Base-by-base conservation (phyloP, 2,888 invertebrate genomes). In the Helleia helle region DNA sequence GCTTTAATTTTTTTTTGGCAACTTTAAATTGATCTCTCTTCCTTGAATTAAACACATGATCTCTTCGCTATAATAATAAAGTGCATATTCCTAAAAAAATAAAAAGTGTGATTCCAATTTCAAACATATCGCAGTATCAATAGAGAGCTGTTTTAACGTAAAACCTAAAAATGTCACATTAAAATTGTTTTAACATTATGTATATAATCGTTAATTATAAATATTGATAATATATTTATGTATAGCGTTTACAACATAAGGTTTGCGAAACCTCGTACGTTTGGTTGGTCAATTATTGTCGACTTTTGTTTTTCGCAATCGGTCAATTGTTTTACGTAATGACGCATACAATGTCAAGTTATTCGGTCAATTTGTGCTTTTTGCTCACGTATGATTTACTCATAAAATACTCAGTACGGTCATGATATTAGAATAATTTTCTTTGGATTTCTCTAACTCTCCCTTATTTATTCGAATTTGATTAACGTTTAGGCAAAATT, bases 401-500 rank as follows among this genome's bases (percentile, higher is more conserved):
- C 74, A 73, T 49, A 60, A 63, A 81, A 83, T 84, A 83, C 83
- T 84, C 83, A 84, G 80, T 72, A 63, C 70, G 66, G 65, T 75
- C 75, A 73, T 79, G 77, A 79, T 79, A 79, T 79, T 81, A 79
- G 73, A 69, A 65, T 30, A 25, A 31, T 30, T 39, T n/a, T n/a
- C n/a, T n/a, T 39, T 14, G 30, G 25, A 25, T 15, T 40, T 40
- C 39, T 25, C 14, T 8, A 9, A 11, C 12, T 25, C n/a, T 39
- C 9, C 24, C 15, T 17, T 40, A 28, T 36, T 36, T 36, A 27
- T 40, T 31, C 31, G 24, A 17, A 30, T 27, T 38, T 36, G 13
- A 13, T 24, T 24, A 31, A 25, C 24, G 14, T 24, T 17, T 11
- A 17, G 15, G 8, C 27, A 1, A 27, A 27, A 18, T 18, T 22